These are phyloP conservation scores for Vulpes ferrilata DNA, from an alignment of 2,113 vertebrate genomes.

Conservation along the genomic window DNA sequence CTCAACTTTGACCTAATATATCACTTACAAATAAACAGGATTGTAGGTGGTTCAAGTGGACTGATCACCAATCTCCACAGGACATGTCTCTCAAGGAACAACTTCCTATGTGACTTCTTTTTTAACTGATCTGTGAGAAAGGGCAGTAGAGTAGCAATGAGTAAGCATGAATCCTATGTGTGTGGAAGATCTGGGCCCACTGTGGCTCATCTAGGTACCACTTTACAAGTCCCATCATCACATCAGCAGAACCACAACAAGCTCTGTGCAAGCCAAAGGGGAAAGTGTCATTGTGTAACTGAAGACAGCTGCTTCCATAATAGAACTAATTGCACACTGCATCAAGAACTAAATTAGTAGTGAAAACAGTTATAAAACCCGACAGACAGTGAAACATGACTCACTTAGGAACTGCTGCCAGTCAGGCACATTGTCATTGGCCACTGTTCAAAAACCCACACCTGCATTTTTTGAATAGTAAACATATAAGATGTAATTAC, in stretches of 20 bases:
- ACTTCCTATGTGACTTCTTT: neutral
- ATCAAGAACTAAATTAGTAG: slow-evolving; percentile 95
- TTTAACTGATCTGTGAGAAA: slow-evolving; percentile 7
- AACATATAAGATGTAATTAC: slow-evolving; percentile 99
- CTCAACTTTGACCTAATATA: neutral
- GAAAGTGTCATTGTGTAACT: slow-evolving; percentile 90
- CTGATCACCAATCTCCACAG: neutral
- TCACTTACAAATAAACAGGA: neutral
- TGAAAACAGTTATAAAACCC: slow-evolving; percentile 95
- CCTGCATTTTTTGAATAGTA: slow-evolving; percentile 98
- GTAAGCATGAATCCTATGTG: neutral
- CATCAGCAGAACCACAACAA: slow-evolving; percentile 89
- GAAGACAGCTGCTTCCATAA: slow-evolving; percentile 97
- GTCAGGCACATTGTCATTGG: slow-evolving; percentile 91
- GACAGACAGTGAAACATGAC: slow-evolving; percentile 93
- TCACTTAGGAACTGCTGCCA: slow-evolving; percentile 92
- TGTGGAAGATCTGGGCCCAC: slow-evolving; percentile 69
- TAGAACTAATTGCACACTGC: slow-evolving; percentile 97
- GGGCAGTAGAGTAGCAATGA: neutral
- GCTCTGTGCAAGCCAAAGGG: slow-evolving; percentile 85
- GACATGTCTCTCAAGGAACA: neutral
- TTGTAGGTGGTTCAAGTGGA: neutral
- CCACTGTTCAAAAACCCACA: slow-evolving; percentile 94
- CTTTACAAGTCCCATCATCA: slow-evolving; percentile 85
- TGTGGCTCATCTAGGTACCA: slow-evolving; percentile 85